Conservation (phyloP, 2,113 vertebrate species). For the Apus apus region DNA sequence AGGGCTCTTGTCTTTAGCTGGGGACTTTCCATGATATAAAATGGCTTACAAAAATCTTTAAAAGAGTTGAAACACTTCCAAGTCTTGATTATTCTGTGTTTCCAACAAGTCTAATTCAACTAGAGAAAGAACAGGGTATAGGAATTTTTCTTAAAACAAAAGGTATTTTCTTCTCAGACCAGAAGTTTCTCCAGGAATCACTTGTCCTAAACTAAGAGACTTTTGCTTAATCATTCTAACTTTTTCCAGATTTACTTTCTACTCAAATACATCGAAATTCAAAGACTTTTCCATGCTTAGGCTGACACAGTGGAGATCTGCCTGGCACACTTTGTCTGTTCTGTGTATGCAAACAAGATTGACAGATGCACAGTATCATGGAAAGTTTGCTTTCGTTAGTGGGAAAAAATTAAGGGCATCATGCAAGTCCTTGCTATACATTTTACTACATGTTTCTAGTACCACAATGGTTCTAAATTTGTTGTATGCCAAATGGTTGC, state of each 20-base stretch:
- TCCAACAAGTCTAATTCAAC: not conserved
- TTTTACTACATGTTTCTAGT: not conserved
- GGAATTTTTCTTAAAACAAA: not conserved
- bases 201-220: not conserved
- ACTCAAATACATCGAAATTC: not conserved
- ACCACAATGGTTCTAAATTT: not conserved
- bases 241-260: not conserved
- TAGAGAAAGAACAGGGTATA: not conserved
- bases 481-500: not conserved
- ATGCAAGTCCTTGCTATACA: not conserved
- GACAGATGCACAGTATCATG: rapidly evolving
- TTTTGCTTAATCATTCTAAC: not conserved
- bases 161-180: rapidly evolving
- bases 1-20: not conserved
- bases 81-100: not conserved
- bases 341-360: not conserved
- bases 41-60: not conserved
- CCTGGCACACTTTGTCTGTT: not conserved
- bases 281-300: not conserved
- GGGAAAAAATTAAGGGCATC: not conserved
- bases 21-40: not conserved
- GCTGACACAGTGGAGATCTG: not conserved
- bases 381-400: not conserved
- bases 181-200: not conserved
- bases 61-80: not conserved